These are phyloP conservation scores for Sinopyrophorus schimmeli DNA, from an alignment of 2,888 invertebrate species.

Conservation along the genomic window DNA sequence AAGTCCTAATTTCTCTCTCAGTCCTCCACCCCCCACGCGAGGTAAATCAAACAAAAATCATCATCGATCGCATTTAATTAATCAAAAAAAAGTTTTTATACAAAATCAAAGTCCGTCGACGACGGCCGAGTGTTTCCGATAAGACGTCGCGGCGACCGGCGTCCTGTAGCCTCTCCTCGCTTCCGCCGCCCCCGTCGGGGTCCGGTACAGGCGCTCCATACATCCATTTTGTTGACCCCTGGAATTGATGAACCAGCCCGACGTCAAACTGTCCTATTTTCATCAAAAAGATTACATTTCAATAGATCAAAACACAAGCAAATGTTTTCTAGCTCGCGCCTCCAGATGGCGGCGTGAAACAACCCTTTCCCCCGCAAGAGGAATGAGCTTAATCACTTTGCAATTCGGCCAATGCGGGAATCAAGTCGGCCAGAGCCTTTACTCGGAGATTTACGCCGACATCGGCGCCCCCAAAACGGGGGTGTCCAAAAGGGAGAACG, in stretches of 20 bases:
- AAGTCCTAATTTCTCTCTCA: too few relatives aligned
- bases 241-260: slow-evolving; percentile 22
- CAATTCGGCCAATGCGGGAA: slow-evolving; percentile 63
- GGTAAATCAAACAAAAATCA: too few relatives aligned
- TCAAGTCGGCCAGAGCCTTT: slow-evolving; percentile 57
- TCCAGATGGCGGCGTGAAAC: too few relatives aligned
- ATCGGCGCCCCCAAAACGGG: slow-evolving; percentile 44
- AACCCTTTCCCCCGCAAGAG: too few relatives aligned
- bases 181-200: slow-evolving; percentile 10
- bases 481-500: slow-evolving; percentile 41
- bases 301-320: too few relatives aligned
- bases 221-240: slow-evolving; percentile 18
- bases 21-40: too few relatives aligned
- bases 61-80: neutral
- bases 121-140: neutral
- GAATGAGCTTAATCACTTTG: slow-evolving; percentile 54
- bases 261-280: slow-evolving; percentile 29
- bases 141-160: too few relatives aligned
- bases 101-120: neutral
- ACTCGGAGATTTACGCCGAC: slow-evolving; percentile 54
- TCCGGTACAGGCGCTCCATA: slow-evolving; percentile 21
- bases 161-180: too few relatives aligned
- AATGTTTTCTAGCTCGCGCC: too few relatives aligned
- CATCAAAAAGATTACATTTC: too few relatives aligned
- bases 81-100: neutral